Percentiles rank a stretch among this genome's conserved stretches.
phyloP scores from a whole-genome alignment of 2,888 invertebrate genomes.

The Latrodectus hesperus region DNA sequence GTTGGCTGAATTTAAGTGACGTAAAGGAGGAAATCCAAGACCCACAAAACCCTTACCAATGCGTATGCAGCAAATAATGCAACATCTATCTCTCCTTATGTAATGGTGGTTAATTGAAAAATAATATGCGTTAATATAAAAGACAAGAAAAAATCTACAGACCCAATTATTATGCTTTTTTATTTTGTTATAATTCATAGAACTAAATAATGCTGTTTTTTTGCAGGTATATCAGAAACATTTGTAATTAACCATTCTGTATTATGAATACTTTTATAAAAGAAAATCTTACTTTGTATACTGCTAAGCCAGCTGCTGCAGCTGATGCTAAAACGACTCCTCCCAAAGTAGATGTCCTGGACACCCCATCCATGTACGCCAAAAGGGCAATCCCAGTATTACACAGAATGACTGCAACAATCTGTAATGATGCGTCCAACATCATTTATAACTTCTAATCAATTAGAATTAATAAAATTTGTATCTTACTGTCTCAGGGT shows the following conservation, averaged over 20 bases:
- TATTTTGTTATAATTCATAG: neutral
- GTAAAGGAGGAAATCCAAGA: too few relatives aligned
- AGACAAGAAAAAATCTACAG: neutral
- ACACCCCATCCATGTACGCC: slow-evolving; percentile 96
- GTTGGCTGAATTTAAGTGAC: too few relatives aligned
- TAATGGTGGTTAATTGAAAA: too few relatives aligned
- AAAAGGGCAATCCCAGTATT: slow-evolving; percentile 94
- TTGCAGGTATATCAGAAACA: too few relatives aligned
- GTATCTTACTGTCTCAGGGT: too few relatives aligned
- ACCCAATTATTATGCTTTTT: neutral
- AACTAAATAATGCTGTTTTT: neutral
- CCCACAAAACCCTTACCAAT: too few relatives aligned
- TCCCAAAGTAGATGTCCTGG: slow-evolving; percentile 87
- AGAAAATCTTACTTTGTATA: slow-evolving; percentile 85
- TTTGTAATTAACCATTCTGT: too few relatives aligned
- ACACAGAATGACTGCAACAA: slow-evolving; percentile 94
- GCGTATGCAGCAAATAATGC: too few relatives aligned
- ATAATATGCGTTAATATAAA: neutral
- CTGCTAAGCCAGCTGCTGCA: slow-evolving; percentile 92
- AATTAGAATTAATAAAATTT: too few relatives aligned
- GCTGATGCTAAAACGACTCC: slow-evolving; percentile 93
- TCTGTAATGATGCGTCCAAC: slow-evolving; percentile 78
- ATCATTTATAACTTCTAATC: neutral
- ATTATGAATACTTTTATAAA: neutral
- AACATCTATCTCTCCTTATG: too few relatives aligned